Percentiles rank a stretch among this genome's conserved stretches.
phyloP scores from a whole-genome alignment of 2,797 vertebrate species.

The Anisognathus igniventris region DNA sequence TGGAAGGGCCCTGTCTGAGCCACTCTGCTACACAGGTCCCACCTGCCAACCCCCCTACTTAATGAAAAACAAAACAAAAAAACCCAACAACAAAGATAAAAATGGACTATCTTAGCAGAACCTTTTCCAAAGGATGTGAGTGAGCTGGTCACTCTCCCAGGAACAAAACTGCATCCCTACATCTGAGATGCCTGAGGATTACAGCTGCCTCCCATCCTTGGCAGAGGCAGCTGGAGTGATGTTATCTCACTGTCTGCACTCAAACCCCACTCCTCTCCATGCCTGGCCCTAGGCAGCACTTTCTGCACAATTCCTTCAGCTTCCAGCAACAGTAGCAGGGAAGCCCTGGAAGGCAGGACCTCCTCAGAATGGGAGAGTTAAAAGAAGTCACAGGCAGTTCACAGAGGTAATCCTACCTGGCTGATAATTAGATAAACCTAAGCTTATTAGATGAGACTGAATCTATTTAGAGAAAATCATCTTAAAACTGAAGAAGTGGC shows the following conservation, averaged over 20 bases:
- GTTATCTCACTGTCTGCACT: neutral
- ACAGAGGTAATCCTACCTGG: conserved; percentile 48
- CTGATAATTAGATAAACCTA: conserved; percentile 57
- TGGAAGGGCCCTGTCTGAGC: neutral
- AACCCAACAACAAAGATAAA: neutral
- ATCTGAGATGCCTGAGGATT: neutral
- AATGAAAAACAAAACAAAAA: neutral
- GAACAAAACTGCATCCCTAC: neutral
- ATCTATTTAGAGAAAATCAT: conserved; percentile 52
- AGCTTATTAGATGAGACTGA: conserved; percentile 48
- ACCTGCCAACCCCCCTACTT: rapidly evolving
- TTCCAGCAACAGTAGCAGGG: neutral
- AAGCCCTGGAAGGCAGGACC: neutral
- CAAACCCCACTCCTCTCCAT: neutral
- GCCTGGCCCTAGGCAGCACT: neutral
- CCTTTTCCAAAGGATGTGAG: neutral
- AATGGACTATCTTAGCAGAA: neutral
- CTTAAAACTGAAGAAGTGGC: neutral
- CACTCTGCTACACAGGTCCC: neutral
- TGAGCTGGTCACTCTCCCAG: rapidly evolving
- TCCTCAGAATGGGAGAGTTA: neutral
- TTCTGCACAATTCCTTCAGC: neutral
- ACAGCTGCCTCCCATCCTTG: neutral
- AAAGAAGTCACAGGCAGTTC: neutral
- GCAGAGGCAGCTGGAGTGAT: neutral